These are phyloP conservation scores for Cabera pusaria DNA, from an alignment of 2,888 invertebrate genomes.

Conservation along the genomic window DNA sequence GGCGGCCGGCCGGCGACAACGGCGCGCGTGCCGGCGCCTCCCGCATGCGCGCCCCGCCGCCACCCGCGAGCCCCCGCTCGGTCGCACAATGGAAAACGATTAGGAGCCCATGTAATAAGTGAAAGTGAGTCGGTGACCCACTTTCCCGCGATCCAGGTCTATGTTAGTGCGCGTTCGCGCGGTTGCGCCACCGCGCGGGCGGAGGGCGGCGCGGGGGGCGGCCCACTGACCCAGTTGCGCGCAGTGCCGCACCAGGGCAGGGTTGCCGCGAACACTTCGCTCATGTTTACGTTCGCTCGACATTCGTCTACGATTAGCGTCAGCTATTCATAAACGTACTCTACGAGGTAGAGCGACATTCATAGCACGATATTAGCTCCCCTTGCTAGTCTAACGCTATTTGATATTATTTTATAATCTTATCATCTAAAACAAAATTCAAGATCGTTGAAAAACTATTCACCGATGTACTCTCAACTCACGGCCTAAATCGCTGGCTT, in stretches of 20 bases:
- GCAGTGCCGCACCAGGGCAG: constrained; percentile 85
- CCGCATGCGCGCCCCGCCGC: constrained; percentile 79
- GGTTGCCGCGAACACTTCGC: constrained; percentile 76
- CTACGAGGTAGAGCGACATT: constrained; percentile 30
- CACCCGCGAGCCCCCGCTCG: constrained; percentile 79
- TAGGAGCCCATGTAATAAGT: constrained; percentile 92
- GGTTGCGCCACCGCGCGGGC: constrained; percentile 79
- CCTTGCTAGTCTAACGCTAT: constrained; percentile 1
- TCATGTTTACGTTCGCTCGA: constrained; percentile 74
- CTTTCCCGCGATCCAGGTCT: constrained; percentile 96
- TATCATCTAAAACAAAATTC: too few species aligned
- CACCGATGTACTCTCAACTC: too few species aligned
- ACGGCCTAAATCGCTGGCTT: too few species aligned
- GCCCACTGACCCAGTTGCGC: constrained; percentile 94
- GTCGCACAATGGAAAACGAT: constrained; percentile 88
- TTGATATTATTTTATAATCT: too few species aligned
- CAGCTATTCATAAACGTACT: constrained; percentile 36
- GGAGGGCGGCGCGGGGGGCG: constrained; percentile 83
- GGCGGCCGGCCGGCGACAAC: constrained; percentile 76
- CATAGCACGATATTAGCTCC: constrained; percentile 11
- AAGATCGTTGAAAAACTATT: too few species aligned
- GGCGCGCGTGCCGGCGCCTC: constrained; percentile 80
- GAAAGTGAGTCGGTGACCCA: constrained; percentile 95
- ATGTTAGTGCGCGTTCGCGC: constrained; percentile 88
- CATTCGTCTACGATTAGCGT: constrained; percentile 52